Evolutionary conservation across 30 jellyfish, hydroid and myxozoan genomes (phyloP).

Genomic region (Turritopsis rubra): DNA sequence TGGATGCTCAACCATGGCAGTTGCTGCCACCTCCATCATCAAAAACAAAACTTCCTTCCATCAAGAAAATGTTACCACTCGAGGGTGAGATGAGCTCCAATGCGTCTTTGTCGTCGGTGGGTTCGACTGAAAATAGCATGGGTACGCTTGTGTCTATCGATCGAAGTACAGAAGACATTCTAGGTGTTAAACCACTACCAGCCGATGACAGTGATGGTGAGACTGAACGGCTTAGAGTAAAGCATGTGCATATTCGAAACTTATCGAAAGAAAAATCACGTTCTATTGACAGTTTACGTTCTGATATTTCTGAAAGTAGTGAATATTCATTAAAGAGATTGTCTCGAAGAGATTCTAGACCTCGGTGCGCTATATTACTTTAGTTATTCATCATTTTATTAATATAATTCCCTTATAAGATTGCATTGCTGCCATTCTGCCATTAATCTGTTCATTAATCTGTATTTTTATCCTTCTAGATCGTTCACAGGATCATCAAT

Average conservation of each 20-base stretch:
- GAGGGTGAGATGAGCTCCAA: not conserved
- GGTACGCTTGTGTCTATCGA: slow-evolving; percentile 13
- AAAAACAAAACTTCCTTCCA: slow-evolving; percentile 33
- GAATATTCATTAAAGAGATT: slow-evolving; percentile 6
- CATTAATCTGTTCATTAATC: not conserved
- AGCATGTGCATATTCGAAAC: not conserved
- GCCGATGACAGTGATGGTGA: not conserved
- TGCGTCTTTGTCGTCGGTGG: not conserved
- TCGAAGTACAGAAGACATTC: slow-evolving; percentile 3
- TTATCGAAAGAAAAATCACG: slow-evolving; percentile 34
- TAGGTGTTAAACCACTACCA: slow-evolving; percentile 6
- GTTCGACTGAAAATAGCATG: not conserved
- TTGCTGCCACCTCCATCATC: slow-evolving; percentile 90
- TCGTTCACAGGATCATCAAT: slow-evolving; percentile 71
- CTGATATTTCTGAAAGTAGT: slow-evolving; percentile 40
- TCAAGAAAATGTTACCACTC: slow-evolving; percentile 43
- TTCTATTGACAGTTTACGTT: slow-evolving; percentile 40
- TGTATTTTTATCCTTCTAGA: slow-evolving; percentile 8
- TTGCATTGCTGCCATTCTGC: too few species aligned
- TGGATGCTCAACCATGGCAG: slow-evolving; percentile 96
- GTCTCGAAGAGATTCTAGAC: slow-evolving; percentile 22
- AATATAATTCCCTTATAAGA: too few species aligned
- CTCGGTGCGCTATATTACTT: not conserved
- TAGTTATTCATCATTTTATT: not conserved
- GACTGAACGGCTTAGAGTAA: slow-evolving; percentile 16